These are phyloP conservation scores for Tribolium freemani DNA, from an alignment of 2,888 invertebrate genomes.

Conservation along the genomic window DNA sequence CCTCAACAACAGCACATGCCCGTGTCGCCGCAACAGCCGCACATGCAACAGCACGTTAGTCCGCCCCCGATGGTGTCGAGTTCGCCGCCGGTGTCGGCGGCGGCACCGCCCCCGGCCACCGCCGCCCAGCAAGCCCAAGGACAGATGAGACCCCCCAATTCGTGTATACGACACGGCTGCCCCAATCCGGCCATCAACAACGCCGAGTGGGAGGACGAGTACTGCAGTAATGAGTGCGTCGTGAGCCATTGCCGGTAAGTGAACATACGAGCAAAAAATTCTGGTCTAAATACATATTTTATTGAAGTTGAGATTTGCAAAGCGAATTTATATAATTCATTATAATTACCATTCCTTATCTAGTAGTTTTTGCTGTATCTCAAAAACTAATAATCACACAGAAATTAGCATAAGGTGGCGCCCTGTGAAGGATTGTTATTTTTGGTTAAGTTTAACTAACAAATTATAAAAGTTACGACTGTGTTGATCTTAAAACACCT, in stretches of 20 bases:
- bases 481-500: too few relatives aligned
- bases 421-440: too few relatives aligned
- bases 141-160: conserved; percentile 67
- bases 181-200: conserved; percentile 91
- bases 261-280: too few relatives aligned
- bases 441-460: too few relatives aligned
- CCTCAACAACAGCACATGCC: conserved; percentile 64
- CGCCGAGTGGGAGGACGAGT: conserved; percentile 97
- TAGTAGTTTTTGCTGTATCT: too few relatives aligned
- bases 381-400: too few relatives aligned
- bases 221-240: conserved; percentile 97
- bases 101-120: conserved; percentile 66
- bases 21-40: conserved; percentile 63
- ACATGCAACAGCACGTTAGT: conserved; percentile 68
- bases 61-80: conserved; percentile 70
- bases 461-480: too few relatives aligned
- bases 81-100: conserved; percentile 70
- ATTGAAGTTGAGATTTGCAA: too few relatives aligned
- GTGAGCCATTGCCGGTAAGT: conserved; percentile 92
- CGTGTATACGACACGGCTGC: conserved; percentile 92
- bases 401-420: too few relatives aligned
- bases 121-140: conserved; percentile 66
- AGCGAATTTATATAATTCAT: too few relatives aligned
- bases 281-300: too few relatives aligned
- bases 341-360: too few relatives aligned